Evolutionary conservation across 2,888 invertebrate species (phyloP).

Genomic region (Phaedon cochleariae): DNA sequence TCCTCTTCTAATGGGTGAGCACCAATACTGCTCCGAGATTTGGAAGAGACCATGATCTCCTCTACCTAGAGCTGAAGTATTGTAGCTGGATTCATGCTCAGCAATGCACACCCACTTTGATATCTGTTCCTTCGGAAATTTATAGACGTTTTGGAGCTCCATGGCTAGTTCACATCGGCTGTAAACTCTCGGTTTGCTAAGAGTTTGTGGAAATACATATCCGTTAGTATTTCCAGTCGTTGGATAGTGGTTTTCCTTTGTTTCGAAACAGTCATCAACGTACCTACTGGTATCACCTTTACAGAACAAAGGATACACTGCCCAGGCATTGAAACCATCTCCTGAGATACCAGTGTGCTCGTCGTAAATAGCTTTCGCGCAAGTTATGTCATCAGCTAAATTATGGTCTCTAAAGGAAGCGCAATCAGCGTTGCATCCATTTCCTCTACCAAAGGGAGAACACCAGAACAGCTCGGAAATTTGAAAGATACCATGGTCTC

Average conservation of each 20-base stretch:
- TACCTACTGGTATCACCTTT: conserved; percentile 55
- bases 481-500: conserved; percentile 78
- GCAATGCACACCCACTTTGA: conserved; percentile 70
- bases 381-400: conserved; percentile 74
- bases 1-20: conserved; percentile 39
- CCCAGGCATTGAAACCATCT: conserved; percentile 79
- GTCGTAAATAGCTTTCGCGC: conserved; percentile 72
- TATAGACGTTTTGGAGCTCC: conserved; percentile 66
- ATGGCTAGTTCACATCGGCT: conserved; percentile 76
- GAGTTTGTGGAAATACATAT: conserved; percentile 49
- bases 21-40: conserved; percentile 77
- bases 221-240: too few species aligned
- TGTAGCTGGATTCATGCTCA: conserved; percentile 73
- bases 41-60: conserved; percentile 77
- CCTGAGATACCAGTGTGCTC: conserved; percentile 75
- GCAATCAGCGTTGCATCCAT: conserved; percentile 71
- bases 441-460: conserved; percentile 36
- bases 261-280: conserved; percentile 26
- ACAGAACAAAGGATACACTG: conserved; percentile 73
- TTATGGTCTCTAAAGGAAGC: conserved; percentile 72
- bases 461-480: conserved; percentile 77
- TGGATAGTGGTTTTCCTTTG: conserved; percentile 35
- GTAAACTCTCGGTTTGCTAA: conserved; percentile 61
- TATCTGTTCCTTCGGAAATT: conserved; percentile 62
- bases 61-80: conserved; percentile 72